Conservation (phyloP, 1,140 invertebrate genomes). For the Euwallacea fornicatus region DNA sequence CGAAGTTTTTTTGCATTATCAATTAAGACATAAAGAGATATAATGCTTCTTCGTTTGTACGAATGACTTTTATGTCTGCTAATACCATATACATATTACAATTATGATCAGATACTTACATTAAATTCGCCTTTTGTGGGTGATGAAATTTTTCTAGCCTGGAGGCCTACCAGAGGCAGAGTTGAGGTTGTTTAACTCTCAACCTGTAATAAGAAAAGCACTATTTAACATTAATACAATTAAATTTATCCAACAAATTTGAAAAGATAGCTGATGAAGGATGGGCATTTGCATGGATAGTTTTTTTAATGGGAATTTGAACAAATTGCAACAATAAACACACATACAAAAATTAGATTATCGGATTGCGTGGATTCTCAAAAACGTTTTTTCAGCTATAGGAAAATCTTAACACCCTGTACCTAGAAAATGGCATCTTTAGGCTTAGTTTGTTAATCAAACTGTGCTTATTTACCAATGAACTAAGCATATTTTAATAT, state of each 20-base stretch:
- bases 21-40: too few relatives aligned
- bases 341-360: not conserved
- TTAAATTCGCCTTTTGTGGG: conserved; percentile 42
- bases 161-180: conserved; percentile 39
- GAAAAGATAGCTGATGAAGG: not conserved
- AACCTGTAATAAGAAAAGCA: conserved; percentile 39
- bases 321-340: not conserved
- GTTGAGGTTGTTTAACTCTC: conserved; percentile 42
- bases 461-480: too few relatives aligned
- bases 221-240: not conserved
- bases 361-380: not conserved
- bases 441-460: too few relatives aligned
- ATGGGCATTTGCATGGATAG: not conserved
- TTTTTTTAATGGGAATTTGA: not conserved
- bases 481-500: too few relatives aligned
- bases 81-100: too few relatives aligned
- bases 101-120: conserved; percentile 32
- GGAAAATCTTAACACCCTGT: not conserved
- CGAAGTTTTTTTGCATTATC: too few relatives aligned
- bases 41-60: too few relatives aligned
- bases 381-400: not conserved
- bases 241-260: too few relatives aligned
- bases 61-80: too few relatives aligned
- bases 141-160: conserved; percentile 43
- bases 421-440: too few relatives aligned